Evolutionary conservation across 2,888 invertebrate species (phyloP), one percentile per base, ranked within the genome.

Genomic region (Cerceris rybyensis): DNA sequence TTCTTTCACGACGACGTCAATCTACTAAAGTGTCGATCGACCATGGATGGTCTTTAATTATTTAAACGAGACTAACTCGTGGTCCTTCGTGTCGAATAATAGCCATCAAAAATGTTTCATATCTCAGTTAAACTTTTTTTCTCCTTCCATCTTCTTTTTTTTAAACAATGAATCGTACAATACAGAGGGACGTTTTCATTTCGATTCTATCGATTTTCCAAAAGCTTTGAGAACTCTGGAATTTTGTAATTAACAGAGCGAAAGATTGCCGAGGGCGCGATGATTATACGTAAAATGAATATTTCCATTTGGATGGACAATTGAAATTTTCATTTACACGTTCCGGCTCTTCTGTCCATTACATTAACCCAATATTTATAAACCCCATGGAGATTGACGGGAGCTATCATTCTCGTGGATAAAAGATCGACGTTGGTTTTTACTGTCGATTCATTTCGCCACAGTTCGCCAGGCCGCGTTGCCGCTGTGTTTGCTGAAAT

Each of bases 21-120:
- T 85, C 58, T 70, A 76, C 68, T 70, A 75, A 61, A 42, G 17
- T 68, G 71, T 78, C 82, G 87, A 86, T 86, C 84, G 82, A 77
- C 78, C 82, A 75, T 75, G 65, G 72, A 57, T 57, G 77, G 75
- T 75, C 66, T 80, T 89, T 87, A 90, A 90, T 90, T 89, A 90
- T 90, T 88, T 86, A 89, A 86, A 85, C 80, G 68, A 73, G 75
- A 80, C 80, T 84, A 83, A 76, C 84, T 75, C 50, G 60, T 49
- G 28, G 46, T 59, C 46, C 41, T 17, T 54, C 49, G 52, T 64
- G 42, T 49, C 39, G 64, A 60, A 63, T 76, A 71, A 72, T 64
- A 14, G 41, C 57, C 50, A 55, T 50, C 50, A 6, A 60, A 64
- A 42, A 70, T 63, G 28, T 63, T 43, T 46, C 39, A n/a, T 49